phyloP scores from a whole-genome alignment of 2,888 invertebrate species.

The Phyto melanocephala region DNA sequence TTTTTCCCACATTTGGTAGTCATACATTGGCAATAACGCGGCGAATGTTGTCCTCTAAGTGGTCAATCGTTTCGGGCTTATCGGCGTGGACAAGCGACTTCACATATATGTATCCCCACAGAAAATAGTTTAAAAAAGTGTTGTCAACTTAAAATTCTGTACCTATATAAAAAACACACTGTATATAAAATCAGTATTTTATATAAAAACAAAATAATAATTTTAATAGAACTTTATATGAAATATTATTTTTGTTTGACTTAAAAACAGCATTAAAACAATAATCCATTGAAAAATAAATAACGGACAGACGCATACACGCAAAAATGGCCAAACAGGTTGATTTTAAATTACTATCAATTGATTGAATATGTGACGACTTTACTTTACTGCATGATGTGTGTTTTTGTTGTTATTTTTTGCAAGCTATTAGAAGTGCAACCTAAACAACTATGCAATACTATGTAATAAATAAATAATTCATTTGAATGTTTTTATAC shows the following conservation, averaged over 20 bases:
- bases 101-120: too few species aligned
- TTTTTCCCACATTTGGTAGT: too few species aligned
- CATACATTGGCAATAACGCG: too few species aligned
- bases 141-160: too few species aligned
- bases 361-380: conserved; percentile 11
- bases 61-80: too few species aligned
- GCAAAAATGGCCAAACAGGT: neutral
- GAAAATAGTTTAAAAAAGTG: too few species aligned
- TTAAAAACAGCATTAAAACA: conserved; percentile 38
- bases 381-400: neutral
- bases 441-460: neutral
- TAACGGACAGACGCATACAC: neutral
- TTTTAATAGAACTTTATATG: neutral
- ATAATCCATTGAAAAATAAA: conserved; percentile 18
- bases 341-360: neutral
- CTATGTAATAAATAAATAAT: conserved; percentile 1
- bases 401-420: neutral
- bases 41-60: too few species aligned
- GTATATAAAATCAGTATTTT: neutral
- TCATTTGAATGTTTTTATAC: too few species aligned
- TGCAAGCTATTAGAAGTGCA: conserved; percentile 21
- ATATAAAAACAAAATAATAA: neutral
- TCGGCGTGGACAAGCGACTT: too few species aligned
- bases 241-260: conserved; percentile 37
- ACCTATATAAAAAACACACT: too few species aligned